Base-by-base conservation (phyloP, 2,888 invertebrate species). In the Sycophila texana region DNA sequence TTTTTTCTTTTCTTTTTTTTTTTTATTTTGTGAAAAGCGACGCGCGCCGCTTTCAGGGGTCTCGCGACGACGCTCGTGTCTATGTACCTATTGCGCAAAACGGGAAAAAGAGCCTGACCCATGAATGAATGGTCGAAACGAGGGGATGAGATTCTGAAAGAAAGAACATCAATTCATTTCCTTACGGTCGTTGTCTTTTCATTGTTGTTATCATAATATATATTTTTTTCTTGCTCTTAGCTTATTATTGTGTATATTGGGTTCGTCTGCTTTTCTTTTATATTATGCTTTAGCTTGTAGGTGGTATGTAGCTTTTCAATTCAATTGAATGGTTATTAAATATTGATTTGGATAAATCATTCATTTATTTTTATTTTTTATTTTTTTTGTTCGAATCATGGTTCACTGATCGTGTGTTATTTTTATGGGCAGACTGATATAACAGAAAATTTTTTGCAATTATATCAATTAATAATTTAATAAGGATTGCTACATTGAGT, bases 41-140 rank as follows among this genome's bases (percentile, higher is more conserved):
- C 16, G 61, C 16, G 49, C 63, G 74, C 81, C 70, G 77, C 81
- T 85, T 84, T 85, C 84, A 55, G 81, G 84, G 84, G 82, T 82
- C 86, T 84, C 83, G 83, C 82, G 83, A 79, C 81, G 80, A 82
- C 74, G 81, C 83, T 81, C 81, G 83, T 83, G 84, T 82, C 79
- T 84, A 83, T 87, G 87, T 90, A 90, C 90, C 90, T 90, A 90
- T 89, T 89, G 89, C 89, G 86, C 90, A 90, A 90, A 89, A 90
- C 88, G 90, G 90, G 90, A 90, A 90, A 89, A 90, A 88, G 89
- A 89, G 89, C 89, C 89, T 90, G 90, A 89, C 88, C 90, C 90
- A 90, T 87, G 90, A 89, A 90, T 90, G 90, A 89, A 90, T 89
- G 87, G 90, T 86, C 87, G 90, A 88, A 89, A 90, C 89, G 88